Conservation (phyloP, 1,140 invertebrate genomes). For the Cherax quadricarinatus region DNA sequence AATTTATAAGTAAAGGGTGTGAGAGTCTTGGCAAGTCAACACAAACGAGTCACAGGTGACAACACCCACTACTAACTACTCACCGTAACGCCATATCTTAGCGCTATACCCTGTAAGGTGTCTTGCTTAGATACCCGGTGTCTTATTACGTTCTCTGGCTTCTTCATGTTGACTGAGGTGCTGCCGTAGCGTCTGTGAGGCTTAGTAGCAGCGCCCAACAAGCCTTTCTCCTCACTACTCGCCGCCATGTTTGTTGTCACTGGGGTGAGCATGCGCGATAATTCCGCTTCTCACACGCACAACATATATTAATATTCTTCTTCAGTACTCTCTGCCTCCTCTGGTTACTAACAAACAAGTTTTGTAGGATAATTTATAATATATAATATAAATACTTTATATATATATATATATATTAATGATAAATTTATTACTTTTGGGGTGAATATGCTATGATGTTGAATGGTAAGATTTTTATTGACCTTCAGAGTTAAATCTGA, state of each 20-base stretch:
- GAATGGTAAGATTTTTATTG: background rate
- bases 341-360: background rate
- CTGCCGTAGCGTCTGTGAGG: slow-evolving; percentile 73
- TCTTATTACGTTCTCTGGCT: slow-evolving; percentile 68
- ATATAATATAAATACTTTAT: background rate
- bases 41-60: background rate
- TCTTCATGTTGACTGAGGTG: slow-evolving; percentile 73
- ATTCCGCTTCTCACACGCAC: background rate
- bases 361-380: background rate
- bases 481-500: background rate
- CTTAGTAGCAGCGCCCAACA: slow-evolving; percentile 63
- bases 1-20: background rate
- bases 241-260: slow-evolving; percentile 65
- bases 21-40: background rate
- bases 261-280: slow-evolving; percentile 46
- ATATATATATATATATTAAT: background rate
- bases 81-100: slow-evolving; percentile 73
- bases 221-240: slow-evolving; percentile 72
- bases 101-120: slow-evolving; percentile 71
- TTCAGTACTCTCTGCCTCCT: too few species aligned
- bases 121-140: slow-evolving; percentile 72
- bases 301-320: too few species aligned
- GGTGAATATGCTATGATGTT: background rate
- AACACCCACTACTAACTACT: slow-evolving; percentile 19
- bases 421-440: too few species aligned